phyloP scores from a whole-genome alignment of 2,888 invertebrate species.

The Lomographa bimaculata region DNA sequence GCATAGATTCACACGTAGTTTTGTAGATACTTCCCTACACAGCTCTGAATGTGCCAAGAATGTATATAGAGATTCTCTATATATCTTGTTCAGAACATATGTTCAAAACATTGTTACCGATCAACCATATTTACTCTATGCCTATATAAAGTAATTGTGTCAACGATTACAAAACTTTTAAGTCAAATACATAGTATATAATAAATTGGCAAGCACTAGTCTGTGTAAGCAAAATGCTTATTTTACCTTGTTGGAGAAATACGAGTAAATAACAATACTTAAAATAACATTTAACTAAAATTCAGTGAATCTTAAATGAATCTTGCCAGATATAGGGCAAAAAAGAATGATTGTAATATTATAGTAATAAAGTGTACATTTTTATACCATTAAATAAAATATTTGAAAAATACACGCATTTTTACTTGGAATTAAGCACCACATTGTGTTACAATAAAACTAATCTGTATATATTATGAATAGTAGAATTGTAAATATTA shows the following conservation, averaged over 20 bases:
- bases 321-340: slow-evolving; percentile 33
- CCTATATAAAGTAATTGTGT: slow-evolving; percentile 38
- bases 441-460: background rate
- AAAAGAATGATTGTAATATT: slow-evolving; percentile 53
- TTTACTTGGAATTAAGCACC: slow-evolving; percentile 44
- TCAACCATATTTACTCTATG: background rate
- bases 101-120: slow-evolving; percentile 4
- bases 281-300: no score
- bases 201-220: slow-evolving; percentile 43
- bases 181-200: background rate
- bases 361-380: slow-evolving; percentile 70
- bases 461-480: slow-evolving; percentile 19
- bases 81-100: no score
- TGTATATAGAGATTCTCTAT: slow-evolving; percentile 41
- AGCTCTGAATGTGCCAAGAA: slow-evolving; percentile 56
- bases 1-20: slow-evolving; percentile 33
- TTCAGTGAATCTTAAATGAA: slow-evolving; percentile 33
- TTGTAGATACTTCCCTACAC: slow-evolving; percentile 30
- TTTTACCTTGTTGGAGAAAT: slow-evolving; percentile 22
- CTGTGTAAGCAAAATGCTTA: slow-evolving; percentile 29
- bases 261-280: slow-evolving; percentile 15
- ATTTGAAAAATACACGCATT: slow-evolving; percentile 53
- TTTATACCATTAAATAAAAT: slow-evolving; percentile 79
- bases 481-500: slow-evolving; percentile 9
- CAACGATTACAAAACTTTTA: slow-evolving; percentile 32